A percentile compares a stretch with the other conserved stretches of the same genome.
Conservation (phyloP, 92 coral and sea anemone genomes). For the Palythoa caribaeorum region DNA sequence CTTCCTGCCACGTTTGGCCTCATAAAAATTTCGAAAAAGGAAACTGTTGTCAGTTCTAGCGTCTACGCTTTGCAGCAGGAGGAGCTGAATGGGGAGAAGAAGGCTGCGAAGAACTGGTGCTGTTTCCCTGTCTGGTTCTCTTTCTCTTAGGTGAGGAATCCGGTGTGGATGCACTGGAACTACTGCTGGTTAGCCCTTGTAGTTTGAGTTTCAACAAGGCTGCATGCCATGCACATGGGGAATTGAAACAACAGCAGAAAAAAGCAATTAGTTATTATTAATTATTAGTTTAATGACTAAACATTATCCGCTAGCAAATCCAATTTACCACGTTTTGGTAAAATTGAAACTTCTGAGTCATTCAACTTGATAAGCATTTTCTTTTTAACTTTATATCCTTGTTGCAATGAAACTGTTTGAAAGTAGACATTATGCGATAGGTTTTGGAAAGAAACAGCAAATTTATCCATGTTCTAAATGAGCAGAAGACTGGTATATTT, state of each 20-base stretch:
- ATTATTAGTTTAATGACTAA: no score
- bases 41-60: conserved; percentile 53
- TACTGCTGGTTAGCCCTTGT: conserved; percentile 79
- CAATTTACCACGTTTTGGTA: no score
- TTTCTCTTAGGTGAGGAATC: conserved; percentile 99
- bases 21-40: not conserved
- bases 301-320: no score
- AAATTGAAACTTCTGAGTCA: no score
- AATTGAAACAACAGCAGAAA: not conserved
- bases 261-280: no score
- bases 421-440: no score
- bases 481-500: no score
- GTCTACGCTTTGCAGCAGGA: conserved; percentile 89
- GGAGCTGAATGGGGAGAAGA: conserved; percentile 97
- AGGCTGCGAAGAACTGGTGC: conserved; percentile 97
- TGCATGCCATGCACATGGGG: not conserved
- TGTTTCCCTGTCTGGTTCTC: conserved; percentile 95
- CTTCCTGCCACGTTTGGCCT: not conserved
- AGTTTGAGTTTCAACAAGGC: conserved; percentile 93
- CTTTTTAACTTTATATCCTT: no score
- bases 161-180: conserved; percentile 94
- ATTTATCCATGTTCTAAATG: no score
- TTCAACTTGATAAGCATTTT: no score
- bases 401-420: no score
- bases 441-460: no score